phyloP scores from a whole-genome alignment of 1,140 invertebrate species.

The Globodera ellingtonae region DNA sequence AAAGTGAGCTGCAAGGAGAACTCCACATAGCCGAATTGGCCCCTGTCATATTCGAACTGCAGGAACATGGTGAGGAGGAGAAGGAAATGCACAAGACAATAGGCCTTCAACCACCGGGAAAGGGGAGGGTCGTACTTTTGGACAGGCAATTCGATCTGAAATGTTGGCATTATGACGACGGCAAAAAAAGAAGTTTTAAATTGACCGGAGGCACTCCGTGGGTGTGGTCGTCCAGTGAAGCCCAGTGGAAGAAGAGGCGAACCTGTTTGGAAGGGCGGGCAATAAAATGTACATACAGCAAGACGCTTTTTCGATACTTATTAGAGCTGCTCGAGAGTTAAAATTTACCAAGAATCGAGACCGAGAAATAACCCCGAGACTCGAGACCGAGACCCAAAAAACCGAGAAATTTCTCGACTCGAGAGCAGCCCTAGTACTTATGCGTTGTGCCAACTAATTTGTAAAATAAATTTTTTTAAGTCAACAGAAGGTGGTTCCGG shows the following conservation, averaged over 20 bases:
- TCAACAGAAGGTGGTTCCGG: too few relatives aligned
- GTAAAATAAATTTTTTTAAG: too few relatives aligned
- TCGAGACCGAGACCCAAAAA: too few relatives aligned
- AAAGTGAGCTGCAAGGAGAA: conserved; percentile 60
- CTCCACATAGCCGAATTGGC: conserved; percentile 50
- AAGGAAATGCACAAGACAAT: conserved; percentile 57
- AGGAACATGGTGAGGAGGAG: conserved; percentile 60
- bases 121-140: conserved; percentile 54
- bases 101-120: conserved; percentile 53
- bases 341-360: too few relatives aligned
- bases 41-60: conserved; percentile 64
- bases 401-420: too few relatives aligned
- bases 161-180: neutral
- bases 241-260: conserved; percentile 60
- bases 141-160: conserved; percentile 21
- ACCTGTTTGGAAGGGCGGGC: neutral
- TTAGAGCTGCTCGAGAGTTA: too few relatives aligned
- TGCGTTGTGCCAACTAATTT: too few relatives aligned
- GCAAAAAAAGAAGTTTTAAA: neutral
- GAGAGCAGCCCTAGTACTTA: neutral
- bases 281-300: too few relatives aligned
- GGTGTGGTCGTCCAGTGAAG: conserved; percentile 47
- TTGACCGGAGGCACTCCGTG: conserved; percentile 44
- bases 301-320: too few relatives aligned
- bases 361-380: too few relatives aligned